Base-by-base conservation (phyloP, 1,140 invertebrate genomes). In the Galendromus occidentalis region DNA sequence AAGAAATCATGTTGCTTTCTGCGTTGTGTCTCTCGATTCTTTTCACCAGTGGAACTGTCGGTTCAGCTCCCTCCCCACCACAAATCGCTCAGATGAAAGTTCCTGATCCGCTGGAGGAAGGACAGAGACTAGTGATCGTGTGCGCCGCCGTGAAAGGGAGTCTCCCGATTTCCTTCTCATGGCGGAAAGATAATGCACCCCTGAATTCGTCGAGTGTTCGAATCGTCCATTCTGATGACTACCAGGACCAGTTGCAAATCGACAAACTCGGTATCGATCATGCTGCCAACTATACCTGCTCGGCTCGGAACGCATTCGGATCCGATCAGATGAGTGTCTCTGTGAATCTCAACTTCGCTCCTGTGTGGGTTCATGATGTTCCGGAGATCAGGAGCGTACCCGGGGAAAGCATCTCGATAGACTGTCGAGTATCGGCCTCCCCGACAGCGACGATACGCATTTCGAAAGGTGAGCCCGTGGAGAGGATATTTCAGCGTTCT, bases 121-220 rank as follows among this genome's bases (percentile, higher is more conserved):
- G 33, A 29, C 51, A 59, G 9, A 1, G 51, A 22, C 20, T 59
- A 5, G 20, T 14, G n/a, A 25, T 59, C 22, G 4, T 88, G 63
- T 96, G 91, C 77, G 86, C 89, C 73, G 88, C 93, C 70, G 84
- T 91, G 73, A 88, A 90, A 76, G 91, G 91, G n/a, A 91, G 94
- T 79, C 82, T 88, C 68, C 91, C 91, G 22, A 85, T 96, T 68
- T 85, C 83, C 66, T 89, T 96, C 76, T 79, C 82, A 5, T 93
- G 89, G 89, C 81, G 85, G 33, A 91, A 91, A 73, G 86, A 92
- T 74, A 86, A 85, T 42, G 77, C 80, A 4, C 82, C 82, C 47
- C 80, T 87, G 51, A 59, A 17, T 65, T 20, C n/a, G 65, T 33
- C 7, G 65, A 51, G n/a, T n/a, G n/a, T n/a, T n/a, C n/a, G n/a